phyloP scores from a whole-genome alignment of 2,113 vertebrate genomes.

The Amblyornis subalaris region DNA sequence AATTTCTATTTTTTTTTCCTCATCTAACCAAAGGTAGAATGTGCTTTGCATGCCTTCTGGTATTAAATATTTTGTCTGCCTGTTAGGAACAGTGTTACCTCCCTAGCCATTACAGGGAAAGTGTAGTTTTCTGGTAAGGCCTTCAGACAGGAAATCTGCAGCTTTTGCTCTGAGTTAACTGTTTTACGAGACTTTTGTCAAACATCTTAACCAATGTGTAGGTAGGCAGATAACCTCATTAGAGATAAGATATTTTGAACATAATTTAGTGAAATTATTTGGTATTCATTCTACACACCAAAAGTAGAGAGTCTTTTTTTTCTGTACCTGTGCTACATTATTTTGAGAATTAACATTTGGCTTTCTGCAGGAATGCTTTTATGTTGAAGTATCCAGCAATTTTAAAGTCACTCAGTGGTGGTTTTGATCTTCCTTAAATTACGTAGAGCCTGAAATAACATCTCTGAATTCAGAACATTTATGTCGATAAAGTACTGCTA shows the following conservation, averaged over 20 bases:
- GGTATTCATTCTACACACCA: background rate
- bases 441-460: background rate
- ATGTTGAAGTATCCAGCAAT: background rate
- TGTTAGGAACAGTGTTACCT: background rate
- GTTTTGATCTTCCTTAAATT: background rate
- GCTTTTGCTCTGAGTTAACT: background rate
- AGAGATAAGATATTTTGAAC: background rate
- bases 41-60: background rate
- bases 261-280: background rate
- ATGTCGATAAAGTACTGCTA: background rate
- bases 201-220: background rate
- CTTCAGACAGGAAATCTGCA: background rate
- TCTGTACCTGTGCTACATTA: background rate
- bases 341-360: background rate
- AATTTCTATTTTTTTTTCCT: background rate
- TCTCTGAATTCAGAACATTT: background rate
- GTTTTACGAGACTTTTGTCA: background rate
- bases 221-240: background rate
- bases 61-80: background rate
- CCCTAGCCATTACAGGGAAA: background rate
- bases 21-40: background rate
- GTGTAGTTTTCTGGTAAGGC: background rate
- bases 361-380: background rate
- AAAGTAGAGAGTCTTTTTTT: background rate
- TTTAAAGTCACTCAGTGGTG: background rate